Conservation (phyloP, 2,797 vertebrate genomes). For the Eptatretus atami region DNA sequence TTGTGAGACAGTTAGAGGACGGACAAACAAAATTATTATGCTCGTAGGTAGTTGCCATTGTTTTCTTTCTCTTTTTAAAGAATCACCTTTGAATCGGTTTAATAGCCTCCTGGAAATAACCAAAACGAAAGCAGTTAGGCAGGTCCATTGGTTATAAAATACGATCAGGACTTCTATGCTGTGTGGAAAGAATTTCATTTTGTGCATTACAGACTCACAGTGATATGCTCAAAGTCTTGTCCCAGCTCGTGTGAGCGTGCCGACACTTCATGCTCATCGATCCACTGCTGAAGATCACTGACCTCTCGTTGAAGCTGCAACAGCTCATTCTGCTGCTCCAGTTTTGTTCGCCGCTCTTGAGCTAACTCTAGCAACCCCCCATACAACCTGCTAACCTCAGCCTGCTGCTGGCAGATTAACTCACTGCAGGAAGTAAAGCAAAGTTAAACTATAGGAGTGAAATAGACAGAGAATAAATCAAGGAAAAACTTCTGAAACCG, state of each 20-base stretch:
- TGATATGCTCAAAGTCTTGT: slow-evolving; percentile 70
- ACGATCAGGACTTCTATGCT: too few species aligned
- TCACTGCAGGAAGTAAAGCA: slow-evolving; percentile 20
- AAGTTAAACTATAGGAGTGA: not conserved
- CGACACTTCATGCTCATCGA: slow-evolving; percentile 61
- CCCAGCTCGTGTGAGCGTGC: slow-evolving; percentile 66
- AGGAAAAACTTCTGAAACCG: not conserved
- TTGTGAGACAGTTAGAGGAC: too few species aligned
- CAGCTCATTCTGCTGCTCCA: slow-evolving; percentile 90
- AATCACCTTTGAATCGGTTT: too few species aligned
- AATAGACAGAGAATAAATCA: not conserved
- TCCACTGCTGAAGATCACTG: slow-evolving; percentile 82
- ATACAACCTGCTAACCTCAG: slow-evolving; percentile 71
- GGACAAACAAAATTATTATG: too few species aligned
- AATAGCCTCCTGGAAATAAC: too few species aligned
- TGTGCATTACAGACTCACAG: slow-evolving; percentile 18
- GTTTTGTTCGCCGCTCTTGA: slow-evolving; percentile 39
- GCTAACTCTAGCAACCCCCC: slow-evolving; percentile 80
- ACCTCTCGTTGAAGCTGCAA: slow-evolving; percentile 70
- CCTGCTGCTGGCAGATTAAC: slow-evolving; percentile 66
- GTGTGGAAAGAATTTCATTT: not conserved
- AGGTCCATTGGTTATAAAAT: too few species aligned
- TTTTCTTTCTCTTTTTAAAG: too few species aligned
- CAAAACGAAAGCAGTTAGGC: too few species aligned
- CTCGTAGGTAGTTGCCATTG: too few species aligned